phyloP scores from a whole-genome alignment of 2,888 invertebrate genomes.

The Macrophya annulata region DNA sequence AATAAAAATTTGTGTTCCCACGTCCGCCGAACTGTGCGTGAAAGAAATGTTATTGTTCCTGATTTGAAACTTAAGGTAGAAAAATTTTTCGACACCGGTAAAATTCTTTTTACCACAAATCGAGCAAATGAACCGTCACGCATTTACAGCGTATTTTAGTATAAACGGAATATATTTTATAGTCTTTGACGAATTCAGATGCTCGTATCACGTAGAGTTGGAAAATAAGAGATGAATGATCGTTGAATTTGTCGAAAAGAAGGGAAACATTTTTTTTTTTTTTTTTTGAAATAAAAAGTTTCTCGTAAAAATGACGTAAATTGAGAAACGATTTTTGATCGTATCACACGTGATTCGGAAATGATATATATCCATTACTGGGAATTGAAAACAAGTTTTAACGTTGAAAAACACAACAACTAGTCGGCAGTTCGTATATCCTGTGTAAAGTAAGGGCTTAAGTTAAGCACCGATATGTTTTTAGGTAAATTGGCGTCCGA shows the following conservation, averaged over 20 bases:
- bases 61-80: background rate
- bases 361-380: background rate
- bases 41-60: slow-evolving; percentile 11
- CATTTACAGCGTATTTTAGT: background rate
- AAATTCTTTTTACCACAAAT: background rate
- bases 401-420: slow-evolving; percentile 19
- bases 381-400: slow-evolving; percentile 12
- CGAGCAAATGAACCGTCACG: background rate
- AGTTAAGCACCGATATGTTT: slow-evolving; percentile 53
- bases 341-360: background rate
- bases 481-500: slow-evolving; percentile 53
- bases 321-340: background rate
- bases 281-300: background rate
- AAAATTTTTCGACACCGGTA: background rate
- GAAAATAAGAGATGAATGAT: background rate
- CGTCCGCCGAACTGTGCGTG: background rate
- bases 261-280: too few species aligned
- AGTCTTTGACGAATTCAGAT: background rate
- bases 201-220: background rate
- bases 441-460: slow-evolving; percentile 72
- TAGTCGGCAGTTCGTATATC: slow-evolving; percentile 66
- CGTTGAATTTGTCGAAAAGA: background rate
- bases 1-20: slow-evolving; percentile 13
- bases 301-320: background rate
- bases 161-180: background rate